Evolutionary conservation across 2,888 invertebrate species (phyloP).

Genomic region (Amiota communis): DNA sequence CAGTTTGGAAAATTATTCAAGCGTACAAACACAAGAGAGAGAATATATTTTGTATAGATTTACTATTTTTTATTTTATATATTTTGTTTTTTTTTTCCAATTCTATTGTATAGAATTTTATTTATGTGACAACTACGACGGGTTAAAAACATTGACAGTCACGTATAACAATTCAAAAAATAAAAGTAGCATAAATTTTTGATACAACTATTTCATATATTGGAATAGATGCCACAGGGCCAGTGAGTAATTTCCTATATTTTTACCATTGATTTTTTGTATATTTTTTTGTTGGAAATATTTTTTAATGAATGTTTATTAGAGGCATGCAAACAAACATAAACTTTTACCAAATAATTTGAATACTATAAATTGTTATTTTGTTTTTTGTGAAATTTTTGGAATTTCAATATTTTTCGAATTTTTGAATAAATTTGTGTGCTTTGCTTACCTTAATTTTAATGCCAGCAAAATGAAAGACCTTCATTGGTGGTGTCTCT

Average conservation of each 20-base stretch:
- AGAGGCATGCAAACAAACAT: background rate
- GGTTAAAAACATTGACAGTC: background rate
- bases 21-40: conserved; percentile 39
- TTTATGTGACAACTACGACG: background rate
- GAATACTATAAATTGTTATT: background rate
- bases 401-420: background rate
- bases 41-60: too few relatives aligned
- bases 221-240: too few relatives aligned
- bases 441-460: conserved; percentile 83
- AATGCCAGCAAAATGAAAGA: conserved; percentile 82
- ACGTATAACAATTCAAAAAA: conserved; percentile 3
- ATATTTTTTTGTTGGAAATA: too few relatives aligned
- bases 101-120: background rate
- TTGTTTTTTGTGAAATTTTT: too few relatives aligned
- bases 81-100: too few relatives aligned
- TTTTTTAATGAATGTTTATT: too few relatives aligned
- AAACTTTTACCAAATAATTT: background rate
- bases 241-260: too few relatives aligned
- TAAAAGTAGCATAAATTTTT: background rate
- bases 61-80: too few relatives aligned
- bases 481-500: conserved; percentile 81
- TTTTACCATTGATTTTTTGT: too few relatives aligned
- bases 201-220: too few relatives aligned
- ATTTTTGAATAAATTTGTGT: background rate
- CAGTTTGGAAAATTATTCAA: conserved; percentile 59